Conservation (phyloP, 2,113 vertebrate species). For the Phylloscopus trochiloides region DNA sequence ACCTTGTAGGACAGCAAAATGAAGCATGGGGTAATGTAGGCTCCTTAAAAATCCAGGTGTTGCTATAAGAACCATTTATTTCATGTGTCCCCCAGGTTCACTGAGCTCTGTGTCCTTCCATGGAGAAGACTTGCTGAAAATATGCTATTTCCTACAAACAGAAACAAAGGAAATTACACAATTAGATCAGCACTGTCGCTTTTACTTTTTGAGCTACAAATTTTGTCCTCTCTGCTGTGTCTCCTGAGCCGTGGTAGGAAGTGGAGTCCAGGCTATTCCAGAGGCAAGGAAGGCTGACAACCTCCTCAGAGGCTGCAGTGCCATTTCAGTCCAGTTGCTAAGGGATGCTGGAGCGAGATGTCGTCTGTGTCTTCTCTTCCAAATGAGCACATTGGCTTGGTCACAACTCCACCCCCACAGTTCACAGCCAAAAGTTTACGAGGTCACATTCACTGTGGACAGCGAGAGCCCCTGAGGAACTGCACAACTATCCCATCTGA, state of each 20-base stretch:
- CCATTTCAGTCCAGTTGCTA: neutral
- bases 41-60: neutral
- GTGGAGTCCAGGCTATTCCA: neutral
- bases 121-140: neutral
- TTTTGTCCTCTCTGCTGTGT: neutral
- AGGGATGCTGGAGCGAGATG: constrained; percentile 33
- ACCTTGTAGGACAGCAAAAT: neutral
- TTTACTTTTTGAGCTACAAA: neutral
- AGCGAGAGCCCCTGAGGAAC: neutral
- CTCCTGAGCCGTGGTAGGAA: neutral
- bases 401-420: constrained; percentile 4
- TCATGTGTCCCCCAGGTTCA: neutral
- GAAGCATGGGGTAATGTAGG: neutral
- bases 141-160: neutral
- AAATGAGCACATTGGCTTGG: constrained; percentile 14
- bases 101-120: neutral
- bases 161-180: neutral
- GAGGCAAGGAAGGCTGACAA: neutral
- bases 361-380: neutral
- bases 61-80: neutral
- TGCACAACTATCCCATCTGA: neutral
- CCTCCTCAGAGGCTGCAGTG: neutral
- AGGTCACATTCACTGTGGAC: neutral
- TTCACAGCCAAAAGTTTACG: constrained; percentile 22
- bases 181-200: neutral